Percentiles rank a stretch among this genome's conserved stretches.
Conservation (phyloP, 2,888 invertebrate species). For the Hofmannophila pseudospretella region DNA sequence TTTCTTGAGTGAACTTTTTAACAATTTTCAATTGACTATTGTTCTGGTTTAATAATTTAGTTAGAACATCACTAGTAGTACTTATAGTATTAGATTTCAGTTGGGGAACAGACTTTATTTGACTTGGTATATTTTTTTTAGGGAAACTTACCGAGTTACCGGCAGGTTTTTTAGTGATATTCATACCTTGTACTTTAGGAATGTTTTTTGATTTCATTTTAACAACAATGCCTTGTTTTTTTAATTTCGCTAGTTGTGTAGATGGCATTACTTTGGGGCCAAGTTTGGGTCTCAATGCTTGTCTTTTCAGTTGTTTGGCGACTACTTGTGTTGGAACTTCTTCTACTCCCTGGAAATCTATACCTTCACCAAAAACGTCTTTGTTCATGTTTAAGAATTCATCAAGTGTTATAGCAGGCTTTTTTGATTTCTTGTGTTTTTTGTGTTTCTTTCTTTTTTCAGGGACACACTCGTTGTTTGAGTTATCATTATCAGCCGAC, state of each 20-base stretch:
- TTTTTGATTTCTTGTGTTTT: conserved; percentile 68
- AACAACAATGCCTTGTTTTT: conserved; percentile 59
- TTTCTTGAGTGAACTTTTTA: conserved; percentile 36
- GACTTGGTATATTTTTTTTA: neutral
- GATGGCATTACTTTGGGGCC: conserved; percentile 31
- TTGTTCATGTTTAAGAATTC: conserved; percentile 71
- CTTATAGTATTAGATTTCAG: conserved; percentile 12
- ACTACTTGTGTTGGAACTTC: conserved; percentile 64
- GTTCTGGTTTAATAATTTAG: conserved; percentile 57
- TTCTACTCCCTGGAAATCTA: conserved; percentile 65
- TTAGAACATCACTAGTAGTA: conserved; percentile 46
- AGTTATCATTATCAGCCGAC: conserved; percentile 29
- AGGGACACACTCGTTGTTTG: conserved; percentile 9
- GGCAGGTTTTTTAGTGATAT: conserved; percentile 14
- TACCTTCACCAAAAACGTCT: conserved; percentile 68
- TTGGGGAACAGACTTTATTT: neutral
- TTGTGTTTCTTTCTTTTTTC: conserved; percentile 62
- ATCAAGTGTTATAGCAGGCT: conserved; percentile 63
- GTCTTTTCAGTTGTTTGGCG: conserved; percentile 52
- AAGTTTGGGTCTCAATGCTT: conserved; percentile 16
- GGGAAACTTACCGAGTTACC: conserved; percentile 9
- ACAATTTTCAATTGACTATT: conserved; percentile 65
- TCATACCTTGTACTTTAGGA: conserved; percentile 12
- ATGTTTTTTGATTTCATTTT: conserved; percentile 39
- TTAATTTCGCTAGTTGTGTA: conserved; percentile 53